Base-by-base conservation (phyloP, 2,888 invertebrate genomes). In the Pseudococcus viburni region DNA sequence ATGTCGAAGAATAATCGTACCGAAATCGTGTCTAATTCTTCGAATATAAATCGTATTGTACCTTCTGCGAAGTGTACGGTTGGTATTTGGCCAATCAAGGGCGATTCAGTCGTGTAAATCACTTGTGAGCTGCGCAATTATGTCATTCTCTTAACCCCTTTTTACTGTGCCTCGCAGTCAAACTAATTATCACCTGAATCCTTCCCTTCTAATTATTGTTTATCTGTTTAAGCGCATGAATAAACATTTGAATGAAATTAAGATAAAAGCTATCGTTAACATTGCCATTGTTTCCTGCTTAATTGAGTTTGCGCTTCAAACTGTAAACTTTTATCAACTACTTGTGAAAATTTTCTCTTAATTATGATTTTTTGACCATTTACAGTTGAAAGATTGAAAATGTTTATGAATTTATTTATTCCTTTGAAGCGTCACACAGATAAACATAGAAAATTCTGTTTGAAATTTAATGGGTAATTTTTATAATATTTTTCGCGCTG, bases 131-230 rank as follows among this genome's bases (percentile, higher is more conserved):
- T 11, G 68, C 26, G 15, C 26, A 73, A 73, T 73, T 73, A 73
- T 59, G 59, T 33, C 68, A 73, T 73, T 26, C 68, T 33, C 59
- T n/a, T 5, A 73, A 26, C 68, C 68, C 33, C 33, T 59, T 59
- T 59, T 51, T 8, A 33, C 1, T 33, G 26, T 51, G 12, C 51
- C 15, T 17, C 12, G 15, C 9, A n/a, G 19, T 19, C 6, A 19
- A n/a, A 9, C 59, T 5, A 59, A 59, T 59, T 59, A 59, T 59
- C 59, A 59, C 59, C 19, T n/a, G 19, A 19, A 59, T 59, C 19
- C 59, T 11, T 59, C 59, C 5, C 59, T 59, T 19, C 19, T 59
- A 59, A 59, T 59, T 59, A 59, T 59, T 8, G 19, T 8, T 59
- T 19, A 59, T 59, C 19, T 59, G 19, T n/a, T 5, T 59, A n/a